Conservation (phyloP, 2,888 invertebrate genomes). For the Idaea aversata region DNA sequence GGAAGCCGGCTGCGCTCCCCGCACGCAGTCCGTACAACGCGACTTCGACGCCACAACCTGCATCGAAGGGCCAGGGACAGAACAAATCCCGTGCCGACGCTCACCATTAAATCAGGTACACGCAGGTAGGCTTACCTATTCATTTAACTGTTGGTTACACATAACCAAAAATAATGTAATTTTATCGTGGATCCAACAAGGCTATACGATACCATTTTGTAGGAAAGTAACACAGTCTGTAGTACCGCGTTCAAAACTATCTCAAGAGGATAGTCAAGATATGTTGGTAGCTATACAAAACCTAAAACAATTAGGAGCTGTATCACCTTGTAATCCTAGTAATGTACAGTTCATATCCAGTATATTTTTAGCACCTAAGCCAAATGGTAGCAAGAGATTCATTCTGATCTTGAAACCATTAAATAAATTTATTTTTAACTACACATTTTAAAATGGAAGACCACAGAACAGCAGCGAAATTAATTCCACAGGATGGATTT, state of each 20-base stretch:
- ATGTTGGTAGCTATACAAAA: slow-evolving; percentile 23
- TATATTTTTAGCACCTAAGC: slow-evolving; percentile 13
- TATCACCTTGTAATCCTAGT: slow-evolving; percentile 13
- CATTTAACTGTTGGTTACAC: slow-evolving; percentile 23
- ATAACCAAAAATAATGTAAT: slow-evolving; percentile 20
- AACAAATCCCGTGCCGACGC: not conserved
- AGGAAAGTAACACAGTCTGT: slow-evolving; percentile 7
- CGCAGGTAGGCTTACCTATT: slow-evolving; percentile 7
- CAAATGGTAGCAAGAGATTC: slow-evolving; percentile 6
- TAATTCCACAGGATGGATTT: slow-evolving; percentile 18
- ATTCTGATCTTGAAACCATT: slow-evolving; percentile 26
- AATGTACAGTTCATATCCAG: slow-evolving; percentile 22
- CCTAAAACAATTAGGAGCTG: slow-evolving; percentile 23
- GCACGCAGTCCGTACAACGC: not conserved
- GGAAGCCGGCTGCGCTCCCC: not conserved
- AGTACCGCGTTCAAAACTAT: slow-evolving; percentile 1
- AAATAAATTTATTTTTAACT: slow-evolving; percentile 22
- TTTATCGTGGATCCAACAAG: slow-evolving; percentile 20
- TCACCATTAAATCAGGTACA: not conserved
- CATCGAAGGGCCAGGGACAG: not conserved
- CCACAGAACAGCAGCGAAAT: slow-evolving; percentile 22
- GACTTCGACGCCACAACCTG: not conserved
- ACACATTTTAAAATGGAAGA: slow-evolving; percentile 33
- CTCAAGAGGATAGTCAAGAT: slow-evolving; percentile 10
- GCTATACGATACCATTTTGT: slow-evolving; percentile 11